Conservation (phyloP, 2,113 vertebrate genomes). For the Bombycilla garrulus region DNA sequence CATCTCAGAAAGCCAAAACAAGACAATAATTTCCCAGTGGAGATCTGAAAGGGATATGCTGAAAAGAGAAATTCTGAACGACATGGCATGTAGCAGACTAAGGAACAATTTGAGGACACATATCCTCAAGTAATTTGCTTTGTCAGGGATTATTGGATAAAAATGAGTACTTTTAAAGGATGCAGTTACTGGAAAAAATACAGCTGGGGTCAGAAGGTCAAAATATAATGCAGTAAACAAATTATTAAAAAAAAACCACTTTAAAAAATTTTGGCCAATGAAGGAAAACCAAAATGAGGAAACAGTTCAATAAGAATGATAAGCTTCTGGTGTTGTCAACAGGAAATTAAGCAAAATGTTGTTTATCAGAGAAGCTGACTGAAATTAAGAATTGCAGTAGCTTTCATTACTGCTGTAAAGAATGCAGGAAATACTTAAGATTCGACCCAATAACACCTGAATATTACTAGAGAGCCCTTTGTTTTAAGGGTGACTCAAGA, state of each 20-base stretch:
- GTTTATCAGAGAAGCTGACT: neutral
- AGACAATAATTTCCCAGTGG: neutral
- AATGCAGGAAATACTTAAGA: neutral
- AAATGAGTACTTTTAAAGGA: neutral
- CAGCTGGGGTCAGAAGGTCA: neutral
- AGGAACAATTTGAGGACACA: neutral
- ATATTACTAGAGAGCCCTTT: neutral
- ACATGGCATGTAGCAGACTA: neutral
- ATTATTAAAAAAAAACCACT: neutral
- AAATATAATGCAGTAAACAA: neutral
- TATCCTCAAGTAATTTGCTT: neutral
- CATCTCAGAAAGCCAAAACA: neutral
- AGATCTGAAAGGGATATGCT: neutral
- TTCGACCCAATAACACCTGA: neutral
- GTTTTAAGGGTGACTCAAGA: neutral
- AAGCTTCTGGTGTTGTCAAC: neutral
- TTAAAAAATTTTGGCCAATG: neutral
- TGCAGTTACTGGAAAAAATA: neutral
- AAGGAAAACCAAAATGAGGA: neutral
- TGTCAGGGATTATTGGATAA: neutral
- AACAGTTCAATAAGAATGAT: neutral
- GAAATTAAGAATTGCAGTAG: neutral
- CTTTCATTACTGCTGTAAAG: neutral
- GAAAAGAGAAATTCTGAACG: neutral
- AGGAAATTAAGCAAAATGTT: neutral